Conservation (phyloP, 2,797 vertebrate species). For the Coracias cyanogaster region DNA sequence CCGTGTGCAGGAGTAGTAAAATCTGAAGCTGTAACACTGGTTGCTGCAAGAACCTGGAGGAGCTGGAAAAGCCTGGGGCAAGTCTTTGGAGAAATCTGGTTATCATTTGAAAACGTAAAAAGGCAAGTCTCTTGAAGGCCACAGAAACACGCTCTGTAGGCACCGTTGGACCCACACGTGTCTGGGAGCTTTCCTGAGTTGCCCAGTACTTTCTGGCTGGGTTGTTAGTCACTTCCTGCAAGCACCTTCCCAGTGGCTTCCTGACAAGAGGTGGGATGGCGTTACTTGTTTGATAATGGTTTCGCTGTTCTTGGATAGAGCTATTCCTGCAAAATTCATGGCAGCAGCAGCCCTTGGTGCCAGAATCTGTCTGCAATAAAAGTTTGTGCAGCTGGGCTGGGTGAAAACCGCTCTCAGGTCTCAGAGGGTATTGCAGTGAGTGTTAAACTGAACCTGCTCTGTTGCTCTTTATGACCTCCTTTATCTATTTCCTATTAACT, state of each 20-base stretch:
- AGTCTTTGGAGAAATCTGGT: neutral
- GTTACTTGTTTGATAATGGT: neutral
- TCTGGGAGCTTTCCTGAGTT: neutral
- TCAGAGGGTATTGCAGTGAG: neutral
- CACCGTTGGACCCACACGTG: no score
- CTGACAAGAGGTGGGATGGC: neutral
- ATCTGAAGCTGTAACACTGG: neutral
- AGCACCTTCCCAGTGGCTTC: neutral
- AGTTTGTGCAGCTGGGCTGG: neutral
- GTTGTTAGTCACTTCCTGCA: neutral
- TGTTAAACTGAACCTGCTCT: neutral
- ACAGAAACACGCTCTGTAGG: rapidly evolving
- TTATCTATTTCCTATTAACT: conserved; percentile 1
- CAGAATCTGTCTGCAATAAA: neutral
- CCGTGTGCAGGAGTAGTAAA: neutral
- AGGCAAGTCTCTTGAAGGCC: no score
- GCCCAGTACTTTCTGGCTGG: rapidly evolving
- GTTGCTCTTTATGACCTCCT: conserved; percentile 6
- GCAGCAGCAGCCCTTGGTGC: neutral
- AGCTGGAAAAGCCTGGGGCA: neutral
- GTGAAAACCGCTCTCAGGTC: neutral
- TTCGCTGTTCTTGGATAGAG: neutral
- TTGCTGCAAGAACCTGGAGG: neutral
- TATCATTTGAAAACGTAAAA: neutral
- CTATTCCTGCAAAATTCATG: rapidly evolving